Evolutionary conservation across 2,888 invertebrate species (phyloP).

Genomic region (Epistrophe eligans): DNA sequence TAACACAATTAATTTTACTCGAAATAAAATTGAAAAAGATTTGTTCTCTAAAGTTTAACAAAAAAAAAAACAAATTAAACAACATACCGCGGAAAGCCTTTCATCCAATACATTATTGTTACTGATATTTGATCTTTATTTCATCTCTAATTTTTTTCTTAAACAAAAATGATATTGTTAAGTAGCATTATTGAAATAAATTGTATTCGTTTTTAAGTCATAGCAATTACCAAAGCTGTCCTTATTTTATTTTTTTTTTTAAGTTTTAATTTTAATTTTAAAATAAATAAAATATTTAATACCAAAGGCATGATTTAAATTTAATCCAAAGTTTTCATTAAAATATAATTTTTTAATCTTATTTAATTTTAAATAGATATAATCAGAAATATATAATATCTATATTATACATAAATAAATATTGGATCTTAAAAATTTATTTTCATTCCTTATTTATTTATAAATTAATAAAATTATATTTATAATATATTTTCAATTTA

Average conservation of each 20-base stretch:
- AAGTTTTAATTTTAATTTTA: slow-evolving; percentile 76
- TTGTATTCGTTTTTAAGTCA: slow-evolving; percentile 29
- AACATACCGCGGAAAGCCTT: background rate
- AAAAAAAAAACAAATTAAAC: background rate
- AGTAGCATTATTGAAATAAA: slow-evolving; percentile 19
- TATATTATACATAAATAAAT: slow-evolving; percentile 12
- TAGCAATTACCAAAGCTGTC: slow-evolving; percentile 83
- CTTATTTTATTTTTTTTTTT: slow-evolving; percentile 77
- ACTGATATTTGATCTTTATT: slow-evolving; percentile 17
- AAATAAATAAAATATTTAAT: slow-evolving; percentile 77
- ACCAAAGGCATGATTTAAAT: slow-evolving; percentile 82
- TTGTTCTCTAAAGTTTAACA: background rate
- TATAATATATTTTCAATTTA: slow-evolving; percentile 52
- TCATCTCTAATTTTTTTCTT: slow-evolving; percentile 16
- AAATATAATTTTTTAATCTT: slow-evolving; percentile 39
- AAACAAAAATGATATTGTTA: slow-evolving; percentile 11
- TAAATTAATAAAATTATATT: slow-evolving; percentile 23
- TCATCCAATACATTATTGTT: slow-evolving; percentile 4
- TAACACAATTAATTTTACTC: too few species aligned
- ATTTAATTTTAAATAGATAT: slow-evolving; percentile 46
- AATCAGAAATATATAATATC: slow-evolving; percentile 25
- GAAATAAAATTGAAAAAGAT: background rate
- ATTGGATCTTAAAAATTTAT: slow-evolving; percentile 41
- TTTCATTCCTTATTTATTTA: slow-evolving; percentile 73
- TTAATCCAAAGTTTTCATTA: slow-evolving; percentile 71